A percentile compares a stretch with the other conserved stretches of the same genome.
Evolutionary conservation across 2,113 vertebrate genomes (phyloP).

Genomic region (Lepus americanus): DNA sequence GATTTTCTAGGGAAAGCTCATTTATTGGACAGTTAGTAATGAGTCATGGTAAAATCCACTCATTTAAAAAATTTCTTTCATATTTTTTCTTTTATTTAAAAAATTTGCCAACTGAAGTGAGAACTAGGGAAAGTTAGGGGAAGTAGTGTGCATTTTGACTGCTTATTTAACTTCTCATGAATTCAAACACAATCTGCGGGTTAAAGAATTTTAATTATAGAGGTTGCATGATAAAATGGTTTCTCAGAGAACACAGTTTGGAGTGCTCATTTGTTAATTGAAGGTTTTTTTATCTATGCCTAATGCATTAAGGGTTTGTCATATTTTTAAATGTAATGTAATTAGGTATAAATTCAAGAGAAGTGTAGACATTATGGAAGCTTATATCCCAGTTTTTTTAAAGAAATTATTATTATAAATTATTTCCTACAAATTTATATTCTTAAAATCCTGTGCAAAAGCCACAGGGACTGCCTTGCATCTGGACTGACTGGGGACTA

Average conservation of each 20-base stretch:
- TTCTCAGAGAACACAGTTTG: slow-evolving; percentile 62
- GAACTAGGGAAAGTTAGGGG: neutral
- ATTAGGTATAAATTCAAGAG: slow-evolving; percentile 68
- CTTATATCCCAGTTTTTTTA: slow-evolving; percentile 66
- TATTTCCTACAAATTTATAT: slow-evolving; percentile 73
- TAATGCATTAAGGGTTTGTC: slow-evolving; percentile 69
- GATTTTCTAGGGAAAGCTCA: slow-evolving; percentile 33
- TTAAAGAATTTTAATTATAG: slow-evolving; percentile 66
- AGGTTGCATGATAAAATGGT: slow-evolving; percentile 68
- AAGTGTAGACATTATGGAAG: slow-evolving; percentile 43
- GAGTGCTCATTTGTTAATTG: slow-evolving; percentile 66
- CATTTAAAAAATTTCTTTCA: neutral
- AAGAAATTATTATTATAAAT: slow-evolving; percentile 66
- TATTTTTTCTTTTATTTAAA: slow-evolving; percentile 13
- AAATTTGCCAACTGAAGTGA: neutral
- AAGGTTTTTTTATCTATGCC: slow-evolving; percentile 52
- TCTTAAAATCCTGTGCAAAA: slow-evolving; percentile 18
- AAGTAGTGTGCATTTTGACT: neutral
- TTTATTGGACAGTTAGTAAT: neutral
- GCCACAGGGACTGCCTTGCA: neutral
- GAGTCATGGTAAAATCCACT: neutral
- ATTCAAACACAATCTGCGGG: slow-evolving; percentile 59
- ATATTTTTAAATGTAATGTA: slow-evolving; percentile 74
- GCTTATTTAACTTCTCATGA: slow-evolving; percentile 67
- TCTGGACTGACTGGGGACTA: slow-evolving; percentile 18